phyloP scores from a whole-genome alignment of 2,888 invertebrate genomes.

The Pseudeuparius sepicola region DNA sequence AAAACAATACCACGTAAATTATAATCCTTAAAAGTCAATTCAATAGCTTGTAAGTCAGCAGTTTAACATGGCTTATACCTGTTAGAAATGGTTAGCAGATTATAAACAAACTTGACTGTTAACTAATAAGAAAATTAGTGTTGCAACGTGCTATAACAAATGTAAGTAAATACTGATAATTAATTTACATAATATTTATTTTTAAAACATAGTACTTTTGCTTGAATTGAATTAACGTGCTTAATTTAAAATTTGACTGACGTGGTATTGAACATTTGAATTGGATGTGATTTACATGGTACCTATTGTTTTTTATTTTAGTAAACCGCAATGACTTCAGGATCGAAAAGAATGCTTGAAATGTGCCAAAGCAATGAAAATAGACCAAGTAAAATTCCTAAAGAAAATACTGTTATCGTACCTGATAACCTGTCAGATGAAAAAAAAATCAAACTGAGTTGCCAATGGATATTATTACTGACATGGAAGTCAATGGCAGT shows the following conservation, averaged over 20 bases:
- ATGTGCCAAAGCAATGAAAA: constrained; percentile 1
- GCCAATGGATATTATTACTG: background rate
- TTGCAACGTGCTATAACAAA: background rate
- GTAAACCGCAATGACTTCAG: background rate
- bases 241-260: background rate
- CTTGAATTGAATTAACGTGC: no score
- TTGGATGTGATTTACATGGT: background rate
- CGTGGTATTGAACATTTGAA: background rate
- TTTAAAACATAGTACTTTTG: no score
- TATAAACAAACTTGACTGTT: no score
- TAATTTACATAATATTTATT: no score
- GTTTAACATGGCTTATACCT: no score
- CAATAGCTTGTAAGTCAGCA: constrained; percentile 3
- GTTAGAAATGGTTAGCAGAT: no score
- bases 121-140: no score
- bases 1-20: constrained; percentile 3
- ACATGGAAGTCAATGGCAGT: background rate
- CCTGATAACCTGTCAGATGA: background rate
- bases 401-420: background rate
- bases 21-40: background rate
- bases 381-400: background rate
- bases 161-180: background rate
- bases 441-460: background rate
- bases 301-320: constrained; percentile 2
- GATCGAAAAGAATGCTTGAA: background rate